Base-by-base conservation (phyloP, 1,140 invertebrate species). In the Atta colombica region DNA sequence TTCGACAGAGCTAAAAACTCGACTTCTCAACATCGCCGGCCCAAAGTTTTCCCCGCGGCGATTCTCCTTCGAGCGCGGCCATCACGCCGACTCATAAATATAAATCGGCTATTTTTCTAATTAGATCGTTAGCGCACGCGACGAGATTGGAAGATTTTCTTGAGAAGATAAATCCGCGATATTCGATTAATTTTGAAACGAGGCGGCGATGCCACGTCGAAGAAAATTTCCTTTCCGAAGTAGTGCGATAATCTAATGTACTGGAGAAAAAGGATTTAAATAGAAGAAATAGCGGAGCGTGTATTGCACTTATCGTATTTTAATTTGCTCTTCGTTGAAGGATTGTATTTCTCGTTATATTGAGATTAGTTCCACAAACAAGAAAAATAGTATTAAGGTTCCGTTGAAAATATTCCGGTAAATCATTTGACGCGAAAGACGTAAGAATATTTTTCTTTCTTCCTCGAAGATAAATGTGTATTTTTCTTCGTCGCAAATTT, bases 21-120 rank as follows among this genome's bases (percentile, higher is more conserved):
- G 58, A n/a, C 74, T 66, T 85, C 58, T 77, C 71, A 45, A 75
- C 25, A 28, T 2, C 49, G 28, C 12, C 61, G 61, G 21, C 51
- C n/a, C 21, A 8, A 74, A 75, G 69, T 61, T 75, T 84, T 25
- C 25, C 45, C 14, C 18, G 28, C 45, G 63, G 51, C 53, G 6
- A 55, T 28, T 45, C 25, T 72, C 7, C 39, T 60, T 49, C 61
- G 21, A 85, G 60, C 39, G 14, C 68, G 69, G 16, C 21, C 35
- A 63, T 45, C 49, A 21, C 49, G 35, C 31, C 31, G 10, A 51
- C 94, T 95, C 94, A 95, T 95, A 94, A 95, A 95, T 95, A 95
- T 94, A 95, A 94, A 94, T 94, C 92, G 94, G 91, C 94, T 94
- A 93, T 92, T 90, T 91, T 92, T 91, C 87, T 90, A 94, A 95